Percentiles rank a stretch among this genome's conserved stretches.
phyloP scores from a whole-genome alignment of 2,797 vertebrate genomes.

The Cygnus olor region DNA sequence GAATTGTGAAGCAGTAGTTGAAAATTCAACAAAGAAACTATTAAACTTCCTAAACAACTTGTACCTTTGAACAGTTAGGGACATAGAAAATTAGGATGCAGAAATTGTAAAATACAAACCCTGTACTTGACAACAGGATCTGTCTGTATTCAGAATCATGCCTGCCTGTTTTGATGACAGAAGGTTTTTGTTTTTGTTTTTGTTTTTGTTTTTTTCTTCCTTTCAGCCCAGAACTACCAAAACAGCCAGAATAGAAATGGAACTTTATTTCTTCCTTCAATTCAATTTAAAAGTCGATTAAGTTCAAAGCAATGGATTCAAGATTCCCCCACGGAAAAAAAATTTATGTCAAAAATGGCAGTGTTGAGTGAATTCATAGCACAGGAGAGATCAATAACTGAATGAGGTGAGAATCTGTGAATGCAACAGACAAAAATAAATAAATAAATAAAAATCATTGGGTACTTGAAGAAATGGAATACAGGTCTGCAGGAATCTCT shows the following conservation, averaged over 20 bases:
- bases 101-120: neutral
- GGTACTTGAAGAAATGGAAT: neutral
- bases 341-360: neutral
- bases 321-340: slow-evolving; percentile 17
- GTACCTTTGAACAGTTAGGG: neutral
- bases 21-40: neutral
- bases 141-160: neutral
- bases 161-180: neutral
- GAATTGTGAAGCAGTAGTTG: neutral
- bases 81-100: neutral
- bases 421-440: neutral
- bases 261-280: slow-evolving; percentile 13
- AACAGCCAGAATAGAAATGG: neutral
- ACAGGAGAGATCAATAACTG: slow-evolving; percentile 15
- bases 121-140: neutral
- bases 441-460: neutral
- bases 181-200: neutral
- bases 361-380: neutral
- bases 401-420: neutral
- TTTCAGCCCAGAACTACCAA: neutral
- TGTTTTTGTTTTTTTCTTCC: neutral
- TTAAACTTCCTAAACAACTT: neutral
- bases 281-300: slow-evolving; percentile 53
- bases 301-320: slow-evolving; percentile 32
- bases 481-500: neutral